Base-by-base conservation (phyloP, 2,888 invertebrate species). In the Leucophenga montana region DNA sequence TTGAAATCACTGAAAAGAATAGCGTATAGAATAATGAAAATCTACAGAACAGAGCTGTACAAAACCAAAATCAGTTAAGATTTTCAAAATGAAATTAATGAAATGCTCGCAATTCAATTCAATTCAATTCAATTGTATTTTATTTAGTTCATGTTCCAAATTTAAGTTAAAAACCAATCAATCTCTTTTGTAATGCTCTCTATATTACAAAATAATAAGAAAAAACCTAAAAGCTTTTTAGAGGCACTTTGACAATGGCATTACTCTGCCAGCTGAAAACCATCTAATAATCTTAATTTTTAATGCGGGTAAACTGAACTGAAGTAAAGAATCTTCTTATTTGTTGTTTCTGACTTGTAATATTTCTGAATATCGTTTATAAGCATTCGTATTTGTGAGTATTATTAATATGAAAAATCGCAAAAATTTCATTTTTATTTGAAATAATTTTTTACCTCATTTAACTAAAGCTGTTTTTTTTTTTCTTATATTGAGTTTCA, bases 331-430 rank as follows among this genome's bases (percentile, higher is more conserved):
- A 27, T 27, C 27, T 27, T 27, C 3, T 27, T 27, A 3, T 27
- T 27, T 27, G 4, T 27, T 27, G 2, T 27, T 27, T 27, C 27
- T n/a, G n/a, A n/a, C n/a, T n/a, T n/a, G n/a, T n/a, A n/a, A n/a
- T n/a, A n/a, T n/a, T n/a, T n/a, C n/a, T n/a, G n/a, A n/a, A n/a
- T n/a, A n/a, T n/a, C n/a, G 8, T 33, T 33, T 33, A 5, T 33
- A 33, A 13, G 48, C 48, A 48, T 48, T 48, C 6, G 13, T 50
- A 31, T 59, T 59, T 59, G 59, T 59, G 59, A 59, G 59, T 59
- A 59, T 59, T 59, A 59, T 59, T 59, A 59, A 56, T 56, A 56
- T 56, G 56, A 56, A 56, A 56, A 56, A 56, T 56, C 56, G 27
- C 56, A 56, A 56, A 56, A 56, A 1, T 11, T 6, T 8, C 13